Percentiles rank a stretch among this genome's conserved stretches.
Conservation (phyloP, 1,140 invertebrate genomes). For the Babylonia areolata region DNA sequence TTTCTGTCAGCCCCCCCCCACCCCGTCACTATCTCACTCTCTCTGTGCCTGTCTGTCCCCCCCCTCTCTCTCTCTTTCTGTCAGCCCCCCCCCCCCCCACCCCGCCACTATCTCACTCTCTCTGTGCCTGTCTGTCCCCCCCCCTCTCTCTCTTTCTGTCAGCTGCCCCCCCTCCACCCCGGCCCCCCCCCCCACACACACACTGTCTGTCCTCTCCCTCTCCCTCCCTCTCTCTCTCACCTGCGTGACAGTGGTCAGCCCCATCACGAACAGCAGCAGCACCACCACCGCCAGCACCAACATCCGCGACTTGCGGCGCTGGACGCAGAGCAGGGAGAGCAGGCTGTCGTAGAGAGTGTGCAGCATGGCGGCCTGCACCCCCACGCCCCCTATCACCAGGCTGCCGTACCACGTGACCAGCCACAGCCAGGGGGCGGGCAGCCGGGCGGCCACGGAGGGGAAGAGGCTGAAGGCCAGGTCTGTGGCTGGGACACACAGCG, state of each 20-base stretch:
- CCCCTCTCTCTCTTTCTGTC: not conserved
- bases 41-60: not conserved
- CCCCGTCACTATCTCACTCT: too few relatives aligned
- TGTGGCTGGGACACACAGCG: constrained; percentile 81
- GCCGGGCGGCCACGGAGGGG: constrained; percentile 95
- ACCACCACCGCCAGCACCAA: constrained; percentile 24
- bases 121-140: not conserved
- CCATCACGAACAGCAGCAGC: constrained; percentile 9
- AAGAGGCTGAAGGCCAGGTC: constrained; percentile 97
- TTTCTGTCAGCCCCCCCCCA: too few relatives aligned
- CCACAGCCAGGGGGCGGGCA: constrained; percentile 96
- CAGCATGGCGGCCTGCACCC: constrained; percentile 32
- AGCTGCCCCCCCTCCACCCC: not conserved
- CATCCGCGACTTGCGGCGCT: not conserved
- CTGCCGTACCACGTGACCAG: constrained; percentile 95
- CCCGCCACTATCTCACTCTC: not conserved
- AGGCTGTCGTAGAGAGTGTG: constrained; percentile 24
- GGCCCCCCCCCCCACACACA: not conserved
- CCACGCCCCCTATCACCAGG: constrained; percentile 35
- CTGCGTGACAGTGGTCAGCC: constrained; percentile 35
- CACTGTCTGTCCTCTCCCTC: too few relatives aligned
- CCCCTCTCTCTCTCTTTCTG: not conserved
- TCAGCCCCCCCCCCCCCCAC: not conserved
- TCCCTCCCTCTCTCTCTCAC: not conserved
- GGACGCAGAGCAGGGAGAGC: not conserved